Conservation (phyloP, 2,888 invertebrate species). For the Spilarctia lutea region DNA sequence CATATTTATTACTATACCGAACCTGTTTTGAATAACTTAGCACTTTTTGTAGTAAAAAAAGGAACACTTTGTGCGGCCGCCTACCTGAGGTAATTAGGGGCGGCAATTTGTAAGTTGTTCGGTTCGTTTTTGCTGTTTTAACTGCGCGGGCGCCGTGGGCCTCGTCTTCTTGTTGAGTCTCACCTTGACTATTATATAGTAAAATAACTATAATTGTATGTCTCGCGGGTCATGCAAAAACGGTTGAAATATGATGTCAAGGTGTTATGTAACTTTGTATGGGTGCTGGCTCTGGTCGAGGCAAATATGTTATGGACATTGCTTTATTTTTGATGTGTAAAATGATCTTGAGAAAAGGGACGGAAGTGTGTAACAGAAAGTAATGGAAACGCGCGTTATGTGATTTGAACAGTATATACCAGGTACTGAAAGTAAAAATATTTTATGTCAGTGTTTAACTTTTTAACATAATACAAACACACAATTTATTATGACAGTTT, state of each 20-base stretch:
- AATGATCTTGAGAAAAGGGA: neutral
- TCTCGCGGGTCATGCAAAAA: conserved; percentile 31
- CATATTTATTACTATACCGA: conserved; percentile 58
- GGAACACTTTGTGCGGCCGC: conserved; percentile 64
- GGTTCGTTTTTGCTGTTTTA: conserved; percentile 61
- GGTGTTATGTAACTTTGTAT: conserved; percentile 32
- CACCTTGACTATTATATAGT: conserved; percentile 49
- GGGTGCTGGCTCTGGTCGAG: neutral
- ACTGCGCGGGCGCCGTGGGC: conserved; percentile 53
- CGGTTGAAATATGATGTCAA: conserved; percentile 37
- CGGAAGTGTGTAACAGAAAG: neutral
- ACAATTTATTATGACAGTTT: too few relatives aligned
- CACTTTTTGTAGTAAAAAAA: conserved; percentile 67
- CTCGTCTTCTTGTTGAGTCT: conserved; percentile 41
- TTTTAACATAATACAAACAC: neutral
- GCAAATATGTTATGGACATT: neutral
- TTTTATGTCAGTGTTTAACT: neutral
- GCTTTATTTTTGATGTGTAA: neutral
- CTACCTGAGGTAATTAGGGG: conserved; percentile 77
- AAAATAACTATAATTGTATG: conserved; percentile 43
- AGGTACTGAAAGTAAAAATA: neutral
- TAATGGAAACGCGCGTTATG: too few relatives aligned
- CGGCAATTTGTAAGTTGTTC: conserved; percentile 70
- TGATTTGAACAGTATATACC: too few relatives aligned
- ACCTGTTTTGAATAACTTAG: conserved; percentile 70